A percentile compares a stretch with the other conserved stretches of the same genome.
Conservation (phyloP, 2,888 invertebrate genomes). For the Troides aeacus region DNA sequence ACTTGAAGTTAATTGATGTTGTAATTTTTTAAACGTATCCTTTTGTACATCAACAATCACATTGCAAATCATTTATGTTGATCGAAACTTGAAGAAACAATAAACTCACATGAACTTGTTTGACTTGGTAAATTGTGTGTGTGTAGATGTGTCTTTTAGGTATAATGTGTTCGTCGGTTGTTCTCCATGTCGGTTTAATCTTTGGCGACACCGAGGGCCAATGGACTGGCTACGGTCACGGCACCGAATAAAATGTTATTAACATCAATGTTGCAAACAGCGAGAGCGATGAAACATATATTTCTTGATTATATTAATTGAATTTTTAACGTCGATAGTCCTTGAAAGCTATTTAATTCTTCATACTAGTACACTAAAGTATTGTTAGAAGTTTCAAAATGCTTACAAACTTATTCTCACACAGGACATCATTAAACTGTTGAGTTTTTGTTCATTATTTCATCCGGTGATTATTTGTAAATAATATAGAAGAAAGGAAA, state of each 20-base stretch:
- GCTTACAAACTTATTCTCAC: background rate
- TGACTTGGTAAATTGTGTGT: no score
- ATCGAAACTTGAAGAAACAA: no score
- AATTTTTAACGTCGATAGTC: background rate
- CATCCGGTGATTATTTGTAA: no score
- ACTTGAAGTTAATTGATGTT: no score
- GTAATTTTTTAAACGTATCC: no score
- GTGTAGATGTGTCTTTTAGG: background rate
- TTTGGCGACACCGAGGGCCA: conserved; percentile 42
- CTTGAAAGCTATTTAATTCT: background rate
- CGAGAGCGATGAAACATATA: conserved; percentile 27
- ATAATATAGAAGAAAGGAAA: no score
- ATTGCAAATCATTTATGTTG: no score
- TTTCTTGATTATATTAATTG: conserved; percentile 29
- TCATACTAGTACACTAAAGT: background rate
- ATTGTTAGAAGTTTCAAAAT: background rate
- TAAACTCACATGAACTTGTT: no score
- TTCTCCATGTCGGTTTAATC: conserved; percentile 30
- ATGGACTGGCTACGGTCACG: conserved; percentile 51
- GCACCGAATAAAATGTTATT: conserved; percentile 62
- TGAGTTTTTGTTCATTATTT: no score
- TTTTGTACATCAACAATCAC: no score
- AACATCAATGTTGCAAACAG: conserved; percentile 50
- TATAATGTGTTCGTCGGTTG: background rate
- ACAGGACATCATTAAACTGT: background rate